Conservation (phyloP, 1,140 invertebrate species). For the Drosophila leontia region DNA sequence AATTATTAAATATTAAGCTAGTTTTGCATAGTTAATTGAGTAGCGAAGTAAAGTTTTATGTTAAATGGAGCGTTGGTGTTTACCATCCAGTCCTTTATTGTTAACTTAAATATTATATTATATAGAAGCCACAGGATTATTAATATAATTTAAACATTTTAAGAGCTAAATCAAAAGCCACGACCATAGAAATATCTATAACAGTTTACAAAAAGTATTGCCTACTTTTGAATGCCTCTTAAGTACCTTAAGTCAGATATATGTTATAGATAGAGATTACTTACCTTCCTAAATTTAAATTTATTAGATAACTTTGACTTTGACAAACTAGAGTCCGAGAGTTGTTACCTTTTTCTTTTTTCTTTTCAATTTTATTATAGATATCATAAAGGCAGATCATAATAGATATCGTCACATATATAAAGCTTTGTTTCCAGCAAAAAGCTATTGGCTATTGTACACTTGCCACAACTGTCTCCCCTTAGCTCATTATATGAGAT, state of each 20-base stretch:
- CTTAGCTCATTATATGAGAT: neutral
- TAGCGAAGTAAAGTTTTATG: neutral
- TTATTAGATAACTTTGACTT: too few relatives aligned
- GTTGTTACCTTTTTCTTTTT: too few relatives aligned
- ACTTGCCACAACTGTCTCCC: neutral
- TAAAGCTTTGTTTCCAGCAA: too few relatives aligned
- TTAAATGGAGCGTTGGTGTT: conserved; percentile 13
- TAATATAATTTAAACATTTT: neutral
- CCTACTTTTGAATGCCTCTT: neutral
- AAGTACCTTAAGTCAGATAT: neutral
- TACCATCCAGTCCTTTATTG: neutral
- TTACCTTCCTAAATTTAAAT: neutral
- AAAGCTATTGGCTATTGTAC: neutral
- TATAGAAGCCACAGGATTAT: neutral
- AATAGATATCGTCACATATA: neutral
- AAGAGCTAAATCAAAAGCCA: neutral
- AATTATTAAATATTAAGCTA: conserved; percentile 27
- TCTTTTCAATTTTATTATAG: too few relatives aligned
- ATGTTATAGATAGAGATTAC: too few relatives aligned
- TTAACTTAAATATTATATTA: neutral
- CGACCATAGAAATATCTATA: neutral
- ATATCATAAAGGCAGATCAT: neutral
- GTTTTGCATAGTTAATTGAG: neutral
- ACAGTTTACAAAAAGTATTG: neutral
- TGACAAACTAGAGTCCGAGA: neutral